phyloP scores from a whole-genome alignment of 1,140 invertebrate species.

The Agrypnia vestita region DNA sequence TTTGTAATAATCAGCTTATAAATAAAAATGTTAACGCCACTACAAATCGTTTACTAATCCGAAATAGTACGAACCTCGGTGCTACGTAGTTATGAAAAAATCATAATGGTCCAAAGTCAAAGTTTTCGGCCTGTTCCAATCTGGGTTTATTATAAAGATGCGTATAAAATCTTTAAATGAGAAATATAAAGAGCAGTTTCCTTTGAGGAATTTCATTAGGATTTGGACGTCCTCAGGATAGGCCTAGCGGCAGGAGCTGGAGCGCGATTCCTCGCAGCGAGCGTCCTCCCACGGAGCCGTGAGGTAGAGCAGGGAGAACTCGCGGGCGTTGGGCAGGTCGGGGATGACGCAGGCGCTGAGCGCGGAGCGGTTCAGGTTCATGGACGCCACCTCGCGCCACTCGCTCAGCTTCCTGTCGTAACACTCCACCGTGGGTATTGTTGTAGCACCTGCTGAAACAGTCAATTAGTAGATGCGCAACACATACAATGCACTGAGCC shows the following conservation, averaged over 20 bases:
- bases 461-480: not conserved
- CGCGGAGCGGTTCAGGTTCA: slow-evolving; percentile 91
- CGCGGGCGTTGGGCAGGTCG: slow-evolving; percentile 70
- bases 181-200: no score
- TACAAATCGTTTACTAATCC: no score
- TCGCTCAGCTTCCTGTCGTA: slow-evolving; percentile 75
- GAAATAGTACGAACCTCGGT: no score
- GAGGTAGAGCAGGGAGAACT: slow-evolving; percentile 15
- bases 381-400: slow-evolving; percentile 67
- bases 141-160: no score
- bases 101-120: no score
- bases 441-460: slow-evolving; percentile 70
- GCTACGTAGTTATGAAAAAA: no score
- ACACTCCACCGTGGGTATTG: slow-evolving; percentile 92
- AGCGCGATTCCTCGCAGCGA: not conserved
- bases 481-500: no score
- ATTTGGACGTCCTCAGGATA: not conserved
- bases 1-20: no score
- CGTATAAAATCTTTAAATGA: no score
- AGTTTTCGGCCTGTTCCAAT: no score
- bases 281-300: not conserved
- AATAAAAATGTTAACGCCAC: no score
- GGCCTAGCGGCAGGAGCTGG: not conserved
- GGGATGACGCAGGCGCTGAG: slow-evolving; percentile 88
- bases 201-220: not conserved